Evolutionary conservation across 1,140 invertebrate species (phyloP).

Genomic region (Mylabris phalerata): DNA sequence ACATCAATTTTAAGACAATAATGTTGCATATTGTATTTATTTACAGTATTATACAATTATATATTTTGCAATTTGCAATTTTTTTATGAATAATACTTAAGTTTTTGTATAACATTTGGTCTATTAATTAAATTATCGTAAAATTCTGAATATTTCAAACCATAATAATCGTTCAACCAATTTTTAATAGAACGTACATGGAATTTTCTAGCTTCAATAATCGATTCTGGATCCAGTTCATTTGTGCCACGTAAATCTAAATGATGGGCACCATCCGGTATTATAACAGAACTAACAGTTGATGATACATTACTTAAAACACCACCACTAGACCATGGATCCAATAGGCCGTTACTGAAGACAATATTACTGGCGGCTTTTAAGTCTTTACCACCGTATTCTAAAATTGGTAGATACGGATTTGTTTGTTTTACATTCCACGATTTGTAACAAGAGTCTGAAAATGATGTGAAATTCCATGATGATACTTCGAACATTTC

Average conservation of each 20-base stretch:
- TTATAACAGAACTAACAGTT: slow-evolving; percentile 65
- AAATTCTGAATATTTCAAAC: not conserved
- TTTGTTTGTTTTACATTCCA: slow-evolving; percentile 57
- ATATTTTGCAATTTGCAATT: too few species aligned
- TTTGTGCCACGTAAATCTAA: slow-evolving; percentile 74
- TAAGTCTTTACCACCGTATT: slow-evolving; percentile 77
- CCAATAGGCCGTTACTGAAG: slow-evolving; percentile 85
- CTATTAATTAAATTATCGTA: too few species aligned
- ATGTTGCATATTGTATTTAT: not conserved
- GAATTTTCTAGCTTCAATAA: slow-evolving; percentile 58
- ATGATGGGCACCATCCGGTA: slow-evolving; percentile 89
- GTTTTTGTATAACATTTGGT: too few species aligned
- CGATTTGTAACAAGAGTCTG: slow-evolving; percentile 60
- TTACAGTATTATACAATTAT: too few species aligned
- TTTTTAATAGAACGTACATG: slow-evolving; percentile 59
- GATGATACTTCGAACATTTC: slow-evolving; percentile 76
- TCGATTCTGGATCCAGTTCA: slow-evolving; percentile 61
- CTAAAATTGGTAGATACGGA: slow-evolving; percentile 56
- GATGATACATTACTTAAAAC: slow-evolving; percentile 65
- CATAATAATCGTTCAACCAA: slow-evolving; percentile 53
- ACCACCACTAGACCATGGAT: slow-evolving; percentile 91
- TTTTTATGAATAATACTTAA: too few species aligned
- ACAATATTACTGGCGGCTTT: slow-evolving; percentile 71
- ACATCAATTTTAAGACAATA: not conserved
- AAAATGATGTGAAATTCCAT: slow-evolving; percentile 68